A percentile compares a stretch with the other conserved stretches of the same genome.
Evolutionary conservation across 2,888 invertebrate species (phyloP).

Genomic region (Emmelina monodactyla): DNA sequence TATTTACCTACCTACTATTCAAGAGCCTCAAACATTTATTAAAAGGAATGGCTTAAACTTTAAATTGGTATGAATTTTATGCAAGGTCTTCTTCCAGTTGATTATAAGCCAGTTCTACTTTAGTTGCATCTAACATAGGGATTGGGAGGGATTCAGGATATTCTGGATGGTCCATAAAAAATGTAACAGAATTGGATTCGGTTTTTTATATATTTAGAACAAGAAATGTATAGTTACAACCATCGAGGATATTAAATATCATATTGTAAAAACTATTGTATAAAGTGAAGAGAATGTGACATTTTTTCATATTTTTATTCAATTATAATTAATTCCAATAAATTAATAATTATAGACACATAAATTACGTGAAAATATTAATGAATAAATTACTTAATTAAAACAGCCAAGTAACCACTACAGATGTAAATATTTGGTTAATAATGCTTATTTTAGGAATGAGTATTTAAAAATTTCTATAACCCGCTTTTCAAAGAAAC

Average conservation of each 20-base stretch:
- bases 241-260: constrained; percentile 69
- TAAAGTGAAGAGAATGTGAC: constrained; percentile 66
- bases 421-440: constrained; percentile 61
- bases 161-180: background rate
- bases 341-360: constrained; percentile 65
- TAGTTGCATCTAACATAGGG: too few species aligned
- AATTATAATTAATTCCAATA: constrained; percentile 61
- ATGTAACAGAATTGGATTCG: constrained; percentile 15
- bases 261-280: constrained; percentile 68
- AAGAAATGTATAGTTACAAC: constrained; percentile 69
- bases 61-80: too few species aligned
- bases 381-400: constrained; percentile 56
- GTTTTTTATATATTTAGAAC: constrained; percentile 68
- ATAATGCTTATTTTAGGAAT: constrained; percentile 59
- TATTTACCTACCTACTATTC: too few species aligned
- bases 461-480: constrained; percentile 43
- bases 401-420: constrained; percentile 63
- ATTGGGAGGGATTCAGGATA: too few species aligned
- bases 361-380: constrained; percentile 63
- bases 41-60: too few species aligned
- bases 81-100: too few species aligned
- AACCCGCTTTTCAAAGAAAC: constrained; percentile 34
- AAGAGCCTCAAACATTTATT: too few species aligned
- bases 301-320: constrained; percentile 53
- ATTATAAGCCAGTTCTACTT: too few species aligned